Conservation (phyloP, 2,113 vertebrate species). For the Plotosus lineatus region DNA sequence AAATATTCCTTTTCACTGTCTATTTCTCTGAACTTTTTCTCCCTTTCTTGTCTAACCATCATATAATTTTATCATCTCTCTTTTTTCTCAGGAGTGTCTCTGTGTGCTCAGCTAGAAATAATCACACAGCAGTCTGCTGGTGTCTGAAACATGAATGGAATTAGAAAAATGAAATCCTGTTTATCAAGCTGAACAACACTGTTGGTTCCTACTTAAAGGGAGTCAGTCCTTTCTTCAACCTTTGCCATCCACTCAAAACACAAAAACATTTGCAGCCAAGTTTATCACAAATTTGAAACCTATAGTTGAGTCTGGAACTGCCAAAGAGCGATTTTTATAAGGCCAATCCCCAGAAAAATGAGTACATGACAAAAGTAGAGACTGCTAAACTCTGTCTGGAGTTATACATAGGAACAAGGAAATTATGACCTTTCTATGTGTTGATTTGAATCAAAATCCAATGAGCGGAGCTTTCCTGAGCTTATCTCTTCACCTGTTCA, state of each 20-base stretch:
- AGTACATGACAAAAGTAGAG: constrained; percentile 35
- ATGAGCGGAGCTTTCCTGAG: neutral
- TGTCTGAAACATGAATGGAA: constrained; percentile 36
- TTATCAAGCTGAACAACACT: constrained; percentile 32
- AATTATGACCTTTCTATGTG: neutral
- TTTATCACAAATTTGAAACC: constrained; percentile 33
- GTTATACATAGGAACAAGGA: constrained; percentile 9
- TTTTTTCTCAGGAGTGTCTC: neutral
- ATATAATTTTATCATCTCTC: neutral
- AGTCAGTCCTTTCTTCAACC: neutral
- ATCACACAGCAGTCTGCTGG: neutral
- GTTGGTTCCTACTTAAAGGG: neutral
- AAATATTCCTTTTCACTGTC: neutral
- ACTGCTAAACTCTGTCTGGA: constrained; percentile 24
- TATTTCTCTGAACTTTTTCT: neutral
- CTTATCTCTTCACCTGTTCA: neutral
- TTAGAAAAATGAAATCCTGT: constrained; percentile 45
- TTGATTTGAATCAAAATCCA: neutral
- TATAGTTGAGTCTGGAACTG: constrained; percentile 35
- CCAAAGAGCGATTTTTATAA: constrained; percentile 39
- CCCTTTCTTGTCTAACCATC: neutral
- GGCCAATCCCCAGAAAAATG: constrained; percentile 14
- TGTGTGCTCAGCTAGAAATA: constrained; percentile 1
- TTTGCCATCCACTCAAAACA: neutral
- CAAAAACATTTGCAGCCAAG: constrained; percentile 37